These are phyloP conservation scores for Paracyclopina nana DNA, from an alignment of 1,140 invertebrate species.

Conservation along the genomic window DNA sequence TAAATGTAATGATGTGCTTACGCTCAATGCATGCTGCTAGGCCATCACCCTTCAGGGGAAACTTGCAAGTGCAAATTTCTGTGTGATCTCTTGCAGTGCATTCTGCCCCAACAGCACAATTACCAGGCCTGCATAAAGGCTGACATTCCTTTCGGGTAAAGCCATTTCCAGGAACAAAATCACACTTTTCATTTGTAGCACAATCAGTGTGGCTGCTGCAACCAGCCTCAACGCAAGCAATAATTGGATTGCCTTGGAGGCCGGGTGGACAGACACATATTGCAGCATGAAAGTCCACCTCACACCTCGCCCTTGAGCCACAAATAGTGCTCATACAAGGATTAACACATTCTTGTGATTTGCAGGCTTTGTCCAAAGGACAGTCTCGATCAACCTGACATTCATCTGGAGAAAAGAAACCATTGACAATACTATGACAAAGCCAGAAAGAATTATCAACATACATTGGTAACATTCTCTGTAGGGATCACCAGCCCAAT, in stretches of 20 bases:
- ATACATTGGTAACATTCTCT: conserved; percentile 12
- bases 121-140: conserved; percentile 47
- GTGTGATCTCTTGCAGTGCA: conserved; percentile 41
- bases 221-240: conserved; percentile 52
- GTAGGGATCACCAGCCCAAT: conserved; percentile 27
- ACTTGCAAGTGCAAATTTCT: conserved; percentile 48
- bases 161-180: no score
- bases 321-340: conserved; percentile 36
- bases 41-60: conserved; percentile 63
- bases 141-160: conserved; percentile 61
- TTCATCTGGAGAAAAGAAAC: conserved; percentile 1
- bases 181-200: conserved; percentile 59
- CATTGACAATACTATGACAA: not conserved
- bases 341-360: conserved; percentile 56
- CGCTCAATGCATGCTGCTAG: conserved; percentile 42
- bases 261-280: conserved; percentile 55
- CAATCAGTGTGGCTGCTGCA: conserved; percentile 80
- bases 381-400: conserved; percentile 23
- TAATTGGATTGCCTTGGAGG: conserved; percentile 55
- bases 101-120: conserved; percentile 48
- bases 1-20: no score
- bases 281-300: not conserved
- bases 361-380: conserved; percentile 25
- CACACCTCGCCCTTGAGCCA: conserved; percentile 6
- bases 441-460: conserved; percentile 29